Conservation (phyloP, 2,888 invertebrate genomes). For the Thymelicus acteon region DNA sequence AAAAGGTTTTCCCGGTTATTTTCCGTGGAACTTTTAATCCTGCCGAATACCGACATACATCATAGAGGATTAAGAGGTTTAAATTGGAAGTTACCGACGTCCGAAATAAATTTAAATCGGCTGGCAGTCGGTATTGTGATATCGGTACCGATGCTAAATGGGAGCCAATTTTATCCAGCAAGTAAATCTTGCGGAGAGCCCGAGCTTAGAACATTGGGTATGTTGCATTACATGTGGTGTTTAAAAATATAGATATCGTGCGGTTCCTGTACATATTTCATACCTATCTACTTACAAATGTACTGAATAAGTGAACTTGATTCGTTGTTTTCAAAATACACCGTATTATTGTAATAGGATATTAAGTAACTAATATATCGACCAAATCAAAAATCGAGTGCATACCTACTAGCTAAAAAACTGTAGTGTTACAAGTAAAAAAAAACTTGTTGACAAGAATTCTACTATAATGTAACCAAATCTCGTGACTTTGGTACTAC, state of each 20-base stretch:
- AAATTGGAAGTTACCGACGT: slow-evolving; percentile 86
- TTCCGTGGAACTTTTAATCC: slow-evolving; percentile 85
- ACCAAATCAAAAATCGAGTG: too few species aligned
- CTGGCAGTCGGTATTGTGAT: slow-evolving; percentile 83
- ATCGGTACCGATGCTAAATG: slow-evolving; percentile 81
- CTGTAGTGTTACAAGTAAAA: too few species aligned
- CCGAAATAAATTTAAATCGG: slow-evolving; percentile 85
- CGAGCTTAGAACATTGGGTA: slow-evolving; percentile 45
- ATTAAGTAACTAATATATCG: too few species aligned
- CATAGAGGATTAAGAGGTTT: slow-evolving; percentile 85
- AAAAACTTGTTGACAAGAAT: too few species aligned
- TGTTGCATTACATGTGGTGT: slow-evolving; percentile 27
- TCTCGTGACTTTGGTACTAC: too few species aligned
- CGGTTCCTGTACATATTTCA: background rate
- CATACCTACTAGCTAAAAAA: too few species aligned
- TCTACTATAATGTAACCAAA: too few species aligned
- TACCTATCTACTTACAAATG: too few species aligned
- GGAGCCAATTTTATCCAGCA: slow-evolving; percentile 76
- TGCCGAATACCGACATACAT: slow-evolving; percentile 84
- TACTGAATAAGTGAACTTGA: too few species aligned
- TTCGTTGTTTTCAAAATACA: too few species aligned
- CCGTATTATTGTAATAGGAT: too few species aligned
- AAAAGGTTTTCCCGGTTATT: slow-evolving; percentile 85
- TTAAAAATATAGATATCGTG: slow-evolving; percentile 5
- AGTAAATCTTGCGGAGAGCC: slow-evolving; percentile 71